Evolutionary conservation across 2,113 vertebrate genomes (phyloP), one percentile per base, ranked within the genome.

Genomic region (Percina caprodes): DNA sequence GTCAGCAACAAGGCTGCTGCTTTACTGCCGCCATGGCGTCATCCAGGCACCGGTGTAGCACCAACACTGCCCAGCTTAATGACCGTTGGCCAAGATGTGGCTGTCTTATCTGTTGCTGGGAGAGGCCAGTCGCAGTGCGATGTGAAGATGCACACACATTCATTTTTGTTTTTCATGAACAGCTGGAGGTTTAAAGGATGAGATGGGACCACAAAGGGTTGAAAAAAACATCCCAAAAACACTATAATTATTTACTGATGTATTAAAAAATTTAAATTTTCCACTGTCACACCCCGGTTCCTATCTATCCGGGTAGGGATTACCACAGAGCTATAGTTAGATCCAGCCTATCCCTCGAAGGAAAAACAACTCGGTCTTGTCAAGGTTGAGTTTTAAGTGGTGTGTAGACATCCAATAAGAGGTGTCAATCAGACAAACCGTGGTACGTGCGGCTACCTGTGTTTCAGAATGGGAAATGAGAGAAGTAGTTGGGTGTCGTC

Each of bases 11-110:
- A 70, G 68, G 69, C 78, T 52, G 58, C 82, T 21, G 65, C 84
- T 94, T 95, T 94, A 95, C 93, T 88, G 91, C 93, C 82, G 46
- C 71, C 60, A 42, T 85, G 89, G 94, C 89, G 91, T 94, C 92
- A 92, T 73, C 39, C 75, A 77, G 93, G 88, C 92, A 85, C 83
- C 70, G 3, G 74, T 23, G 69, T 75, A 23, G 60, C 87, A 63
- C 68, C 77, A 56, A 5, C 63, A 56, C 65, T 69, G 82, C 79
- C 82, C 86, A 58, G 79, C 70, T 95, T 95, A 94, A 95, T 93
- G 91, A 86, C 91, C 80, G 83, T 86, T 89, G 90, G 91, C 80
- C 82, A 84, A 86, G 81, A 91, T 81, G 88, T 70, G 65, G 79
- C 71, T 13, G 82, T 89, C 87, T 93, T 92, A 93, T 93, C 92